These are phyloP conservation scores for Muscina levida DNA, from an alignment of 2,888 invertebrate genomes.

Conservation along the genomic window DNA sequence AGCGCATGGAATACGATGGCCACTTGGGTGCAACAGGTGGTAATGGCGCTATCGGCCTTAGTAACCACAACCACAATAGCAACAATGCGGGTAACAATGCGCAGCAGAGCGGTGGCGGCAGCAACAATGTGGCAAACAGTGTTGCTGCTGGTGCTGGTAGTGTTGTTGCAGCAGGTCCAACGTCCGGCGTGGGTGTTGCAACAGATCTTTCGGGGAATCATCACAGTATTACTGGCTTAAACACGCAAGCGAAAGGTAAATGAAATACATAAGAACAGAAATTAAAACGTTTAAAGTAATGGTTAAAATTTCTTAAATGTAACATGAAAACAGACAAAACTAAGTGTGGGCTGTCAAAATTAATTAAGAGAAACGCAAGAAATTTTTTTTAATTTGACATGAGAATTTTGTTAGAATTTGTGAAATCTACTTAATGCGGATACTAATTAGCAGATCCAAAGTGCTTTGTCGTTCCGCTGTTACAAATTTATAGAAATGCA, in stretches of 20 bases:
- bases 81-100: background rate
- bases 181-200: constrained; percentile 63
- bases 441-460: no score
- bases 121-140: constrained; percentile 55
- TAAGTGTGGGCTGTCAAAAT: no score
- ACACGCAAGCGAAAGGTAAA: constrained; percentile 61
- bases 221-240: constrained; percentile 59
- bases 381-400: no score
- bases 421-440: no score
- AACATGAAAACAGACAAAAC: no score
- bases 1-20: constrained; percentile 52
- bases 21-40: constrained; percentile 65
- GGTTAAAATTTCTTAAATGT: no score
- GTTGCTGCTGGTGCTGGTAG: constrained; percentile 40
- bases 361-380: no score
- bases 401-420: no score
- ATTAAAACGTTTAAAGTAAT: no score
- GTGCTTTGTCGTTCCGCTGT: no score
- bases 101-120: background rate
- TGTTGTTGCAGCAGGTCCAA: constrained; percentile 34
- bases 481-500: no score
- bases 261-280: background rate
- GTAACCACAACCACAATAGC: constrained; percentile 11
- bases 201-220: constrained; percentile 62
- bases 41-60: constrained; percentile 62